A percentile compares a stretch with the other conserved stretches of the same genome.
These are phyloP conservation scores for Sarcophaga variegata DNA, from an alignment of 2,888 invertebrate genomes.

Conservation along the genomic window DNA sequence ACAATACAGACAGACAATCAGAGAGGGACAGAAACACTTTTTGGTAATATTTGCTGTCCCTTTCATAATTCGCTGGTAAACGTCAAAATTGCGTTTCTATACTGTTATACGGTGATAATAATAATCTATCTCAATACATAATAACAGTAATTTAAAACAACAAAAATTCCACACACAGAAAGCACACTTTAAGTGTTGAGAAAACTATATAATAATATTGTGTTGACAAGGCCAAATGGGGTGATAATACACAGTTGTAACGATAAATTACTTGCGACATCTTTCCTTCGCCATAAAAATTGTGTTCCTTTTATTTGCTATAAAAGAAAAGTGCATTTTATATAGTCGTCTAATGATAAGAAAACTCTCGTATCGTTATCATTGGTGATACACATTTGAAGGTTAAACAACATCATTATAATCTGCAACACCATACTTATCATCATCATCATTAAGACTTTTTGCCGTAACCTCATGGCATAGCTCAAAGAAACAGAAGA, in stretches of 20 bases:
- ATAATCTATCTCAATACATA: conserved; percentile 28
- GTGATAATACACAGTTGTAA: conserved; percentile 22
- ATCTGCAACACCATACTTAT: conserved; percentile 14
- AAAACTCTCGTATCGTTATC: too few species aligned
- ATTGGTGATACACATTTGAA: too few species aligned
- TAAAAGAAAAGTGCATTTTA: too few species aligned
- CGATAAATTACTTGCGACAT: background rate
- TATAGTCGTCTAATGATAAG: too few species aligned
- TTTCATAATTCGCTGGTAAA: too few species aligned
- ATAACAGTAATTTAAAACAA: conserved; percentile 43
- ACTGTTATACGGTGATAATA: too few species aligned
- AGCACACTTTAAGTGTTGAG: conserved; percentile 54
- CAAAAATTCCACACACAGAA: conserved; percentile 4
- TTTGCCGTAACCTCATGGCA: conserved; percentile 29
- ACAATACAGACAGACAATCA: too few species aligned
- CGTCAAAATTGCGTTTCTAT: too few species aligned
- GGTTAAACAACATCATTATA: background rate
- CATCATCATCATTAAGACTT: conserved; percentile 23
- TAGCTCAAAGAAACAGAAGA: conserved; percentile 22
- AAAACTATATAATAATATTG: conserved; percentile 25
- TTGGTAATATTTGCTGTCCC: too few species aligned
- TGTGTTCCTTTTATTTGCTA: too few species aligned
- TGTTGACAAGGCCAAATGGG: conserved; percentile 55
- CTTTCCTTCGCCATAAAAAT: background rate
- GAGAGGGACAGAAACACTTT: too few species aligned